Conservation (phyloP, 2,113 vertebrate species). For the Austrofundulus limnaeus region DNA sequence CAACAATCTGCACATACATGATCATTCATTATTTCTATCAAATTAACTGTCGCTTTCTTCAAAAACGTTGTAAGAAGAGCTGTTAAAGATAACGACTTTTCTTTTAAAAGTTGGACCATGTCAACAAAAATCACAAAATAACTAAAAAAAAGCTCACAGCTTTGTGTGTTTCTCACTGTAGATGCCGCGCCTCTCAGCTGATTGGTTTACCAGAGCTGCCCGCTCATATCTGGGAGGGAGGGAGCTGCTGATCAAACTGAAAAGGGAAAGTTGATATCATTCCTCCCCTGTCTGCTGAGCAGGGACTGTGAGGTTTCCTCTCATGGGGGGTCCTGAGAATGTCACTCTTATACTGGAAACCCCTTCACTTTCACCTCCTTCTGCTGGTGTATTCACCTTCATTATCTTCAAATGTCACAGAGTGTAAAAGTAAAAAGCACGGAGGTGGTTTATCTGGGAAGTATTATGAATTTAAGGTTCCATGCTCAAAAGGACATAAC, state of each 20-base stretch:
- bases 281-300: conserved; percentile 40
- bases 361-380: conserved; percentile 18
- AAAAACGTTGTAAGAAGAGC: too few relatives aligned
- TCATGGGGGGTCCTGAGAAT: conserved; percentile 62
- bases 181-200: conserved; percentile 1
- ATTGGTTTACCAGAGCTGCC: conserved; percentile 22
- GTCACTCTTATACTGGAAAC: conserved; percentile 50
- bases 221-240: conserved; percentile 9
- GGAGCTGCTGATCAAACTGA: conserved; percentile 31
- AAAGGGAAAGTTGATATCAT: conserved; percentile 60
- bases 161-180: background rate
- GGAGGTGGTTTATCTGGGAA: conserved; percentile 40
- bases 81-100: too few relatives aligned
- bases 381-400: conserved; percentile 42
- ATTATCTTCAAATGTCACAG: conserved; percentile 67
- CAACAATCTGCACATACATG: too few relatives aligned
- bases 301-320: conserved; percentile 49
- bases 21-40: background rate
- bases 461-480: conserved; percentile 29
- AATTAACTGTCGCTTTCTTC: background rate
- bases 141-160: background rate
- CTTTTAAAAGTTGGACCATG: too few relatives aligned
- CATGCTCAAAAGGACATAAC: conserved; percentile 11
- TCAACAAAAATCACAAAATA: background rate
- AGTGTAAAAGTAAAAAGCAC: conserved; percentile 47